Percentiles rank a stretch among this genome's conserved stretches.
Conservation (phyloP, 2,113 vertebrate species). For the Gorsachius goisagi region DNA sequence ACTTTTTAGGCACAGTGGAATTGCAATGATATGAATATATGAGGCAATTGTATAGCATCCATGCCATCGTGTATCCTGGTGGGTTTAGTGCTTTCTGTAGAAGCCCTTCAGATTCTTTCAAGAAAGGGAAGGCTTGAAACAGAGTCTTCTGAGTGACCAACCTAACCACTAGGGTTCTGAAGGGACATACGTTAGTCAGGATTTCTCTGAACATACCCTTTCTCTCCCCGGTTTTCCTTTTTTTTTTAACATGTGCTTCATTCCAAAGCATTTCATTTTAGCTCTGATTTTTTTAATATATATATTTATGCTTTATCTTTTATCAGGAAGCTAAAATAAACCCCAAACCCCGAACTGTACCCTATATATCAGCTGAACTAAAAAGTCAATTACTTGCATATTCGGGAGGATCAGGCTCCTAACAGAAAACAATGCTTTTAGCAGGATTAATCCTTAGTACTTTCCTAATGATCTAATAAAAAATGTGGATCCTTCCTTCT, state of each 20-base stretch:
- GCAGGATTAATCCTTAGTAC: background rate
- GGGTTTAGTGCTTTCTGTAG: background rate
- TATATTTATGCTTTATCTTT: background rate
- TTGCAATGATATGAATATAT: background rate
- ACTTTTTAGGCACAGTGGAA: background rate
- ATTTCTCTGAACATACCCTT: background rate
- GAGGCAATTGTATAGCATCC: background rate
- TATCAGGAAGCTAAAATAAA: background rate
- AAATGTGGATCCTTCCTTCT: background rate
- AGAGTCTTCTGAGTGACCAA: background rate
- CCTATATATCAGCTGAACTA: background rate
- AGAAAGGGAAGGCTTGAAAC: background rate
- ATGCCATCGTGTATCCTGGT: background rate
- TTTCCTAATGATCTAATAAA: background rate
- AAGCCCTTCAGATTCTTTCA: background rate
- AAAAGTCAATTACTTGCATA: background rate
- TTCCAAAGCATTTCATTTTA: background rate
- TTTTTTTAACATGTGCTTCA: background rate
- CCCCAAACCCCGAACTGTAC: background rate
- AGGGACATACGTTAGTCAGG: fast-evolving
- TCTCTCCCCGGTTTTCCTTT: background rate
- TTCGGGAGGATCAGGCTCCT: background rate
- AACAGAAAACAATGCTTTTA: background rate
- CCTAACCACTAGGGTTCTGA: background rate
- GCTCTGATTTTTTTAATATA: too few species aligned